phyloP scores from a whole-genome alignment of 2,113 vertebrate species.

The Podarcis raffonei region DNA sequence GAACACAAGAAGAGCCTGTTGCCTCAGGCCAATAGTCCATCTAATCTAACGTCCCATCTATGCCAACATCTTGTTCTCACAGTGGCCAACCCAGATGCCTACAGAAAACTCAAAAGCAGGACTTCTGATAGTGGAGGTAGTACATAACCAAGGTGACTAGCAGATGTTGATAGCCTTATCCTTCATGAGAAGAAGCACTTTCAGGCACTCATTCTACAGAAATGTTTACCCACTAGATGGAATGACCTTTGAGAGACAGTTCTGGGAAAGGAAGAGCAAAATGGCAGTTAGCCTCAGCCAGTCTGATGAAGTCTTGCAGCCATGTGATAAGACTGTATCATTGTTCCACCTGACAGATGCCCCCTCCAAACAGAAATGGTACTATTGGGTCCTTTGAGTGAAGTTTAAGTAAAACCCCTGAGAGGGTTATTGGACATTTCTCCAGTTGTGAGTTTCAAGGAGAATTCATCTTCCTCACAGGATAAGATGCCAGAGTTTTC shows the following conservation, averaged over 20 bases:
- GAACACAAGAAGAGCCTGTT: too few relatives aligned
- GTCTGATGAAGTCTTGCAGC: background rate
- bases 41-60: too few relatives aligned
- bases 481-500: background rate
- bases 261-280: background rate
- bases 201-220: too few relatives aligned
- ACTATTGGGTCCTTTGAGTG: background rate
- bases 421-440: background rate
- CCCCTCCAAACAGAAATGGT: background rate
- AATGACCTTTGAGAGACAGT: too few relatives aligned
- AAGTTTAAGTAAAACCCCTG: background rate
- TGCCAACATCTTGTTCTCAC: too few relatives aligned
- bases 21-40: too few relatives aligned
- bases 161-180: too few relatives aligned
- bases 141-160: too few relatives aligned
- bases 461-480: background rate
- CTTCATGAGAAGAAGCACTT: too few relatives aligned
- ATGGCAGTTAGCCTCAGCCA: background rate
- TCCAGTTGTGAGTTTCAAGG: background rate
- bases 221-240: too few relatives aligned
- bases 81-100: too few relatives aligned
- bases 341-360: background rate
- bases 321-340: background rate
- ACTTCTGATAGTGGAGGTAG: too few relatives aligned
- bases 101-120: background rate